phyloP scores from a whole-genome alignment of 2,888 invertebrate species.

The Carterocephalus palaemon region DNA sequence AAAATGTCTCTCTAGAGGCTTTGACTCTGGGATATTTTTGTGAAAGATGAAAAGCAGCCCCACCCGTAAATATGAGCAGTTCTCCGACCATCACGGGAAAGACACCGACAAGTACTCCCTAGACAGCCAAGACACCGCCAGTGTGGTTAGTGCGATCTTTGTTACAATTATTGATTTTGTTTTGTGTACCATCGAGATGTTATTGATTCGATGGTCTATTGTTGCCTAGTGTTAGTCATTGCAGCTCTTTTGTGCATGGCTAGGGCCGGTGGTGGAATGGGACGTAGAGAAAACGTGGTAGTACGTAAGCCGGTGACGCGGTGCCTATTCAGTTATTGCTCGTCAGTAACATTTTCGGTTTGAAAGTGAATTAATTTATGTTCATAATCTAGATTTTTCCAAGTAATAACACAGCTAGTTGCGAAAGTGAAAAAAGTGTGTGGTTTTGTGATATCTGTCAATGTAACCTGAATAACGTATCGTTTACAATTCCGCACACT shows the following conservation, averaged over 20 bases:
- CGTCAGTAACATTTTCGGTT: no score
- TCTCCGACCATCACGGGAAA: constrained; percentile 68
- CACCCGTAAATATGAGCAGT: constrained; percentile 73
- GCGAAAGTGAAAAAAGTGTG: not conserved
- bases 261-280: not conserved
- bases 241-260: constrained; percentile 22
- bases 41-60: constrained; percentile 77
- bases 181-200: constrained; percentile 58
- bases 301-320: not conserved
- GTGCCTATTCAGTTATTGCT: not conserved
- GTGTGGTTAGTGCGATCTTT: constrained; percentile 64
- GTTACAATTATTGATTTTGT: constrained; percentile 73
- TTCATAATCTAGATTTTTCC: not conserved
- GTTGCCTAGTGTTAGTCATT: constrained; percentile 39
- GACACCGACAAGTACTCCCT: constrained; percentile 73
- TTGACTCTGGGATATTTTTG: constrained; percentile 55
- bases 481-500: constrained; percentile 24
- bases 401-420: not conserved
- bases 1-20: constrained; percentile 66
- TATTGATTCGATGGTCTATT: constrained; percentile 59
- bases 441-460: not conserved
- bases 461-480: constrained; percentile 19
- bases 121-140: constrained; percentile 76
- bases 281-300: not conserved
- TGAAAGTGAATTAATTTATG: no score